Base-by-base conservation (phyloP, 1,140 invertebrate species). In the Zophobas morio region DNA sequence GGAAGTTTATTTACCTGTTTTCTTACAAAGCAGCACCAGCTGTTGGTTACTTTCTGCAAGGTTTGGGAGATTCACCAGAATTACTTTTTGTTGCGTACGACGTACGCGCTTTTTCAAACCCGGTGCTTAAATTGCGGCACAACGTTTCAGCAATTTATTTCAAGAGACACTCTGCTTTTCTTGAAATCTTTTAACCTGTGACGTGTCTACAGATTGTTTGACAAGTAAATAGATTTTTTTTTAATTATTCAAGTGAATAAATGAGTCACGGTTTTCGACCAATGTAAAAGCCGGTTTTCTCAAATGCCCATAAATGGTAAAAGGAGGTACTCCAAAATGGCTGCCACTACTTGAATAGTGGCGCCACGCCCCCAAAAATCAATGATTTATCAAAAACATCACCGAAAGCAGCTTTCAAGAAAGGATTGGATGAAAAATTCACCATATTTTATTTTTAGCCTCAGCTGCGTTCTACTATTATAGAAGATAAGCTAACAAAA, bases 241-340 rank as follows among this genome's bases (percentile, higher is more conserved):
- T 6, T 73, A 53, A n/a, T n/a, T 42, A 34, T 63, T 57, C 33
- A 34, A 35, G n/a, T 53, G 49, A 56, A 70, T 70, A 74, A 71
- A 75, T 81, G 79, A 82, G 76, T 84, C 80, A 81, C 35, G 57
- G 66, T 46, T 83, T 79, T 82, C 82, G 78, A 81, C 85, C 84
- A 86, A 86, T 86, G 82, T 85, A 79, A 78, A 80, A 80, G 84
- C 85, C 70, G 80, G 81, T 79, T 82, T 78, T 76, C 78, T 81
- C 80, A 84, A 83, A 86, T 86, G 85, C 83, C 85, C 85, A 86
- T 86, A 85, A 84, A 85, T 83, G 85, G 85, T 80, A 81, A 85
- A 85, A 76, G 82, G 66, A 81, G 81, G 77, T 80, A 79, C 79
- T 83, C 66, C 81, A 85, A 85, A 75, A 86, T 85, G 85, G 84